Percentiles rank a stretch among this genome's conserved stretches.
phyloP scores from a whole-genome alignment of 2,113 vertebrate species.

The Poicephalus meyeri region DNA sequence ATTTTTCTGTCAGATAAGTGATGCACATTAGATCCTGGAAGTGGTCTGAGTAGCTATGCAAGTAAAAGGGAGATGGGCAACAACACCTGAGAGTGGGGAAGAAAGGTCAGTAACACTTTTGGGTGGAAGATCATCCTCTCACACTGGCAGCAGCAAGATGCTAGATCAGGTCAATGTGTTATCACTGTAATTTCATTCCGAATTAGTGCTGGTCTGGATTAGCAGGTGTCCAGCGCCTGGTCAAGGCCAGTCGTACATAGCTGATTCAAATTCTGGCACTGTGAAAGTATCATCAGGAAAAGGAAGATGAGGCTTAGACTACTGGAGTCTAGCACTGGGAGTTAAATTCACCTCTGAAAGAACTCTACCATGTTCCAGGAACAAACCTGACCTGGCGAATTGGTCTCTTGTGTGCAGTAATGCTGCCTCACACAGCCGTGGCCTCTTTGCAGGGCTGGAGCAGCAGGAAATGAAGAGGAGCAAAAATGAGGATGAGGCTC shows the following conservation, averaged over 20 bases:
- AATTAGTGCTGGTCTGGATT: background rate
- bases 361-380: background rate
- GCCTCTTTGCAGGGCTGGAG: background rate
- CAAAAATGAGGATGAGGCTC: background rate
- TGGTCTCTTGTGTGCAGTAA: background rate
- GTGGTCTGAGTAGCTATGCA: background rate
- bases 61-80: background rate
- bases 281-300: background rate
- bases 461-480: background rate
- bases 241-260: rapidly evolving
- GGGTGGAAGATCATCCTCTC: background rate
- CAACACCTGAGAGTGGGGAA: background rate
- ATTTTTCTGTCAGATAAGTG: background rate
- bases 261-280: background rate
- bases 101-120: background rate
- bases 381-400: background rate
- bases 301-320: background rate
- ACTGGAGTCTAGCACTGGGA: rapidly evolving
- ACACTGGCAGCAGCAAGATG: rapidly evolving
- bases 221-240: background rate
- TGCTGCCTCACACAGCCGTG: background rate
- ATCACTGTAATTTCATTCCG: background rate
- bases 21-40: background rate
- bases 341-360: background rate
- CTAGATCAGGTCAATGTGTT: rapidly evolving